Evolutionary conservation across 2,888 invertebrate genomes (phyloP).

Genomic region (Nomada fabriciana): DNA sequence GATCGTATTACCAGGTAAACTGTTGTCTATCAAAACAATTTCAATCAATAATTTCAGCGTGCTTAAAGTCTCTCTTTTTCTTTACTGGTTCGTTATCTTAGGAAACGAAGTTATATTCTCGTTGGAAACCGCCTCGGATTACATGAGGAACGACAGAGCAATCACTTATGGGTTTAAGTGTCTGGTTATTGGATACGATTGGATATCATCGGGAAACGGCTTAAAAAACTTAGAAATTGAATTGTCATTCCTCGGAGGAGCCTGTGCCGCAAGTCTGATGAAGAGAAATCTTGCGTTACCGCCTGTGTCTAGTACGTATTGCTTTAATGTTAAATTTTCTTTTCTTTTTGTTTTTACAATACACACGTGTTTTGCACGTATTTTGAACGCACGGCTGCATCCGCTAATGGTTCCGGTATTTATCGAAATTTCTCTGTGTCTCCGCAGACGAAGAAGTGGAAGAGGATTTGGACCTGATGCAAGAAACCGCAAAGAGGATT

Average conservation of each 20-base stretch:
- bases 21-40: neutral
- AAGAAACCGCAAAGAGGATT: constrained; percentile 86
- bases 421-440: neutral
- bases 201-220: constrained; percentile 86
- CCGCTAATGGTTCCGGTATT: neutral
- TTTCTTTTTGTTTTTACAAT: neutral
- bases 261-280: constrained; percentile 95
- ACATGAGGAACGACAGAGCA: constrained; percentile 94
- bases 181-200: constrained; percentile 93
- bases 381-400: neutral
- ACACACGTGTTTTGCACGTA: too few relatives aligned
- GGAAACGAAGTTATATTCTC: constrained; percentile 98
- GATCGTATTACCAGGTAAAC: constrained; percentile 91
- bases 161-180: constrained; percentile 93
- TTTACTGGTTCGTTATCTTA: constrained; percentile 53
- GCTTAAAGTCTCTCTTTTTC: neutral
- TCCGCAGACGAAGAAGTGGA: constrained; percentile 88
- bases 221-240: constrained; percentile 94
- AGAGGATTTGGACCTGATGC: constrained; percentile 90
- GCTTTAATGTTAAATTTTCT: neutral
- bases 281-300: constrained; percentile 91
- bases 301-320: constrained; percentile 85
- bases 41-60: neutral
- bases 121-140: constrained; percentile 97
- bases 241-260: constrained; percentile 94